Evolutionary conservation across 2,888 invertebrate species (phyloP).

Genomic region (Oscheius onirici): DNA sequence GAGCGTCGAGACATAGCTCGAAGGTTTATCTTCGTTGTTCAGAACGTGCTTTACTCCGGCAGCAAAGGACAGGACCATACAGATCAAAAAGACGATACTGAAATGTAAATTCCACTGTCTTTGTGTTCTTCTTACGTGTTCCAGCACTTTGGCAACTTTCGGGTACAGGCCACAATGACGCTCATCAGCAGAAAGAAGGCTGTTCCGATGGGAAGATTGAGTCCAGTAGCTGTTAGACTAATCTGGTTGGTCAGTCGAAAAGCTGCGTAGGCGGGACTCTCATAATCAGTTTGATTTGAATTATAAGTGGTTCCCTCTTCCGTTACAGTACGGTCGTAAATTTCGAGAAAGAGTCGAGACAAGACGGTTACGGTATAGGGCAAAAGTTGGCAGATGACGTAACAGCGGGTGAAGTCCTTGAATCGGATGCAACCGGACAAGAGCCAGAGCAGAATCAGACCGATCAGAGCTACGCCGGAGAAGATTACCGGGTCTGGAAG

Average conservation of each 20-base stretch:
- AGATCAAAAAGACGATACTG: too few relatives aligned
- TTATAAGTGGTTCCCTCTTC: not conserved
- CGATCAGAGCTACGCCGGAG: not conserved
- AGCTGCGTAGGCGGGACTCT: not conserved
- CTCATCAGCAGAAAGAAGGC: not conserved
- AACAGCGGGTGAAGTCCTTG: not conserved
- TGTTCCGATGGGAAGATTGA: conserved; percentile 12
- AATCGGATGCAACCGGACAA: not conserved
- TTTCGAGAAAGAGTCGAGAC: not conserved
- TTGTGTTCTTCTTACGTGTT: too few relatives aligned
- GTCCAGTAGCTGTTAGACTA: not conserved
- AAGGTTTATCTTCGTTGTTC: too few relatives aligned
- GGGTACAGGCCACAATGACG: not conserved
- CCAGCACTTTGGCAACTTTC: not conserved
- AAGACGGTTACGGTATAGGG: not conserved
- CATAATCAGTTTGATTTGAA: not conserved
- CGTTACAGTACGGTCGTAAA: not conserved
- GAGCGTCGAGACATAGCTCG: too few relatives aligned
- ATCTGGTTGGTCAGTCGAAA: not conserved
- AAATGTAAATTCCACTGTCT: too few relatives aligned
- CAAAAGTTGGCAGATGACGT: not conserved
- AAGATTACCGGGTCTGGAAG: not conserved
- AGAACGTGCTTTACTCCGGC: too few relatives aligned
- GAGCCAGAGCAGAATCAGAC: not conserved
- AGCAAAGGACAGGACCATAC: too few relatives aligned